These are phyloP conservation scores for Burhinus bistriatus DNA, from an alignment of 2,113 vertebrate genomes.

Conservation along the genomic window DNA sequence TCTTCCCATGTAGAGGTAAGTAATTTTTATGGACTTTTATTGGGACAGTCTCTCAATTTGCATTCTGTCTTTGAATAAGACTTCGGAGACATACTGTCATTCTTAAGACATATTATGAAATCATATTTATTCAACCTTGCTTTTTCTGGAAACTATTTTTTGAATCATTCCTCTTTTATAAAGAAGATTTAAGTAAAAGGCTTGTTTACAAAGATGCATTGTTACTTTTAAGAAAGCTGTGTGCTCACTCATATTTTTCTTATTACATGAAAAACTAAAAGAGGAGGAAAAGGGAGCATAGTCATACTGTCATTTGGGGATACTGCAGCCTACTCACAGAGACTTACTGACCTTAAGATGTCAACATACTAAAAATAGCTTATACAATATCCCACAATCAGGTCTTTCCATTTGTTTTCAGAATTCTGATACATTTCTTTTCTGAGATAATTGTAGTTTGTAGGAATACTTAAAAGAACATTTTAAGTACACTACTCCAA, in stretches of 20 bases:
- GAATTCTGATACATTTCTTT: not conserved
- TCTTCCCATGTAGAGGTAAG: not conserved
- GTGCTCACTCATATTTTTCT: not conserved
- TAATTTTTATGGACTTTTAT: not conserved
- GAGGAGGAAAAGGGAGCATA: not conserved
- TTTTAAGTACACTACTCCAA: not conserved
- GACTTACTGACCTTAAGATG: not conserved
- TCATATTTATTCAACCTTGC: not conserved
- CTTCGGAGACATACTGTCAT: not conserved
- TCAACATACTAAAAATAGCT: constrained; percentile 3
- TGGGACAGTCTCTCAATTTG: not conserved
- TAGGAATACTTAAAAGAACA: not conserved
- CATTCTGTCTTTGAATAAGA: not conserved
- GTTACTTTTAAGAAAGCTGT: not conserved
- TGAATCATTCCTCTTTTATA: not conserved
- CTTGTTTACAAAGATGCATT: not conserved
- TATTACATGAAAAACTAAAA: not conserved
- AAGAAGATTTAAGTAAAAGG: not conserved
- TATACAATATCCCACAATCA: not conserved
- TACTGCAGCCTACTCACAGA: not conserved
- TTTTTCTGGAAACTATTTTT: not conserved
- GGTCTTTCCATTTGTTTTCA: not conserved
- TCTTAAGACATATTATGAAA: not conserved
- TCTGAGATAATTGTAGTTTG: not conserved
- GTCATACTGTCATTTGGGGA: not conserved